These are phyloP conservation scores for Lamprologus ornatipinnis DNA, from an alignment of 2,113 vertebrate species.

Conservation along the genomic window DNA sequence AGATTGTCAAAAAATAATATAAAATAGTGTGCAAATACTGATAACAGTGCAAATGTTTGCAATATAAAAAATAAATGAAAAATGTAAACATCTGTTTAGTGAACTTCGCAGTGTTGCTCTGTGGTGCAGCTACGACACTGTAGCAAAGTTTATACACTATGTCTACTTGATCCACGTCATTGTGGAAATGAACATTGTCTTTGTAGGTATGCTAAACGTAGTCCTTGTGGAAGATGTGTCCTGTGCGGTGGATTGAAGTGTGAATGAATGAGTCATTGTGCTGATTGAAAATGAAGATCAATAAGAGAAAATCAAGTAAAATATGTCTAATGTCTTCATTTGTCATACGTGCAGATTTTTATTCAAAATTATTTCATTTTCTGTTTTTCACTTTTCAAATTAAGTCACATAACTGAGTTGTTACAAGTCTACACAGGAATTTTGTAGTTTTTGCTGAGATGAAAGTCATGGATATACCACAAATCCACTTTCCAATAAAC, in stretches of 20 bases:
- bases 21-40: no score
- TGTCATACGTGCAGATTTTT: not conserved
- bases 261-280: not conserved
- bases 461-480: not conserved
- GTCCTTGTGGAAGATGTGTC: not conserved
- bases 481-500: not conserved
- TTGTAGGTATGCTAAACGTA: not conserved
- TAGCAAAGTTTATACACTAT: no score
- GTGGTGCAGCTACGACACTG: no score
- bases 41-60: no score
- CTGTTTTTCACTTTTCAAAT: not conserved
- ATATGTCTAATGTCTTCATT: not conserved
- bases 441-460: not conserved
- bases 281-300: not conserved
- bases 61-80: no score
- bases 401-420: not conserved
- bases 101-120: no score
- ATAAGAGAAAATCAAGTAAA: not conserved
- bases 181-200: not conserved
- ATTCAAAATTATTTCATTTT: not conserved
- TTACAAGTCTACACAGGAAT: not conserved
- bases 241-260: not conserved
- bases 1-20: no score
- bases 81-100: no score
- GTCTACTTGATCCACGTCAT: not conserved